Conservation (phyloP, 92 coral and sea anemone genomes). For the Zoanthus sociatus region DNA sequence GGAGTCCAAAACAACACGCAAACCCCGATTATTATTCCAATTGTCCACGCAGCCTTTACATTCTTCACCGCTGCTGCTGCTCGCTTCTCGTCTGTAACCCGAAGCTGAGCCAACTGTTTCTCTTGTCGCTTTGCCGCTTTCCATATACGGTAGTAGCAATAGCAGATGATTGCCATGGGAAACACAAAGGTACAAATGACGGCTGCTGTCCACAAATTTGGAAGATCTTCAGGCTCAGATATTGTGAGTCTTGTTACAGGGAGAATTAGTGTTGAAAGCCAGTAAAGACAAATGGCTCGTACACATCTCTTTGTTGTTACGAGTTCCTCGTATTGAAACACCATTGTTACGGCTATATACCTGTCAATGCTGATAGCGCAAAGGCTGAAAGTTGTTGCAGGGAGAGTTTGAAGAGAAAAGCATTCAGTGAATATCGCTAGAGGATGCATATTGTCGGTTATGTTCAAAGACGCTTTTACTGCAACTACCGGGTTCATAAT, state of each 20-base stretch:
- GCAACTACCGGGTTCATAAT: slow-evolving; percentile 41
- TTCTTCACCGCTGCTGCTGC: slow-evolving; percentile 20
- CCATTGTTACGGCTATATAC: slow-evolving; percentile 40
- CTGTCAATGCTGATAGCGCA: slow-evolving; percentile 45
- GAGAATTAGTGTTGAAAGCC: slow-evolving; percentile 29
- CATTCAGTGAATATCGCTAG: slow-evolving; percentile 32
- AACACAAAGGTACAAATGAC: slow-evolving; percentile 39
- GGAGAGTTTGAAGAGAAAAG: slow-evolving; percentile 29
- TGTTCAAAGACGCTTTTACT: slow-evolving; percentile 29
- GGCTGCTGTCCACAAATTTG: slow-evolving; percentile 37
- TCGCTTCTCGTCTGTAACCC: slow-evolving; percentile 15
- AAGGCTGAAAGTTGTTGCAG: slow-evolving; percentile 38
- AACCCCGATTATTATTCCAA: slow-evolving; percentile 38
- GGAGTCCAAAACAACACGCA: slow-evolving; percentile 39
- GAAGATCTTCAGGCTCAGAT: slow-evolving; percentile 24
- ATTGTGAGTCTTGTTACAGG: slow-evolving; percentile 21
- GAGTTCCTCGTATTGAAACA: slow-evolving; percentile 25
- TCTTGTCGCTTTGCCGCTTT: slow-evolving; percentile 28
- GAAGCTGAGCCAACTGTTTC: neutral
- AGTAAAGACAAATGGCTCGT: neutral
- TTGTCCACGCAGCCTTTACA: slow-evolving; percentile 44
- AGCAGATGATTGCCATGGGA: slow-evolving; percentile 34
- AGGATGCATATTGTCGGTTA: slow-evolving; percentile 30
- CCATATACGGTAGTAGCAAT: slow-evolving; percentile 41
- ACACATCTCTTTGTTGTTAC: slow-evolving; percentile 30